phyloP scores from a whole-genome alignment of 2,888 invertebrate genomes.

The Cephus spinipes region DNA sequence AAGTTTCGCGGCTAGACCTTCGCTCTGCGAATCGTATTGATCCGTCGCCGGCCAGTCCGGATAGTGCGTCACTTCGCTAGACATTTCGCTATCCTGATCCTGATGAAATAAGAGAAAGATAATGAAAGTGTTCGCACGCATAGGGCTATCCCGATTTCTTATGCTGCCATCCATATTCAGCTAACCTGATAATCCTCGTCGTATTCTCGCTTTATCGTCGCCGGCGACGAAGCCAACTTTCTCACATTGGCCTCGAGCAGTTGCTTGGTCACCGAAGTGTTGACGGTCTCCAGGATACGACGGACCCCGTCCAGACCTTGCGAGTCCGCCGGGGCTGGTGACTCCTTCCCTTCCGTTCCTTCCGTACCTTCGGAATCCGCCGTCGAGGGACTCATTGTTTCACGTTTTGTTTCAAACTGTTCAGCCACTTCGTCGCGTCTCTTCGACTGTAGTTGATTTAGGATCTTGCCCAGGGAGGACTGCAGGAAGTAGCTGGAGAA shows the following conservation, averaged over 20 bases:
- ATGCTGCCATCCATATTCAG: neutral
- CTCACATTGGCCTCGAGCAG: constrained; percentile 78
- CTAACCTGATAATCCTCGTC: constrained; percentile 60
- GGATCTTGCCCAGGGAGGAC: constrained; percentile 73
- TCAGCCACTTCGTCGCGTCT: constrained; percentile 53
- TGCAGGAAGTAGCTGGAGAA: constrained; percentile 60
- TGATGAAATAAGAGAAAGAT: constrained; percentile 59
- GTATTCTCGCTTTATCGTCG: constrained; percentile 60
- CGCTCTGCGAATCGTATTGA: constrained; percentile 70
- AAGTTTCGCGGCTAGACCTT: constrained; percentile 82
- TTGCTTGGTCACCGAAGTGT: constrained; percentile 80
- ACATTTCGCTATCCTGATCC: constrained; percentile 76
- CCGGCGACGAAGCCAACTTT: constrained; percentile 73
- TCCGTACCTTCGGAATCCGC: constrained; percentile 74
- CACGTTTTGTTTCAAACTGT: constrained; percentile 56
- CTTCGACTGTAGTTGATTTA: constrained; percentile 72
- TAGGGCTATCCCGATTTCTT: no score
- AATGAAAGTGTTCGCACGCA: neutral
- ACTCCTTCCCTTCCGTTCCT: constrained; percentile 70
- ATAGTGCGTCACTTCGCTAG: constrained; percentile 58
- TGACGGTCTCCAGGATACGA: constrained; percentile 80
- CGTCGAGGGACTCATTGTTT: constrained; percentile 59
- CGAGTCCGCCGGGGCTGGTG: constrained; percentile 58
- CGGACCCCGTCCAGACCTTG: constrained; percentile 76
- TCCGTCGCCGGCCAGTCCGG: constrained; percentile 56